Conservation (phyloP, 2,113 vertebrate genomes). For the Suncus etruscus region DNA sequence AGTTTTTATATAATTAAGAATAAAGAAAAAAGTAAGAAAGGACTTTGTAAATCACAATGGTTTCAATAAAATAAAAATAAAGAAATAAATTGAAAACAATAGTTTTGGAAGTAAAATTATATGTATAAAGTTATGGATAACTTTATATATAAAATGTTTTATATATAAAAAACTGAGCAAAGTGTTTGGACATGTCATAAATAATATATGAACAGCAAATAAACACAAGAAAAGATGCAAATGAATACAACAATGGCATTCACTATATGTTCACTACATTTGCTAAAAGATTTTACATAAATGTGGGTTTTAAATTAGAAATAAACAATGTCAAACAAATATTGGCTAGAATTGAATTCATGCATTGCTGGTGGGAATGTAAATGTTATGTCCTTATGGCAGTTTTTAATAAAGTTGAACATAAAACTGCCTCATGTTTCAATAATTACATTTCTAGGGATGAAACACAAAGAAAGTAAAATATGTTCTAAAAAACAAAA, state of each 20-base stretch:
- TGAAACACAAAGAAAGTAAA: conserved; percentile 34
- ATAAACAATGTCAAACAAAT: conserved; percentile 15
- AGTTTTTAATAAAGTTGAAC: conserved; percentile 65
- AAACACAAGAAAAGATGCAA: conserved; percentile 37
- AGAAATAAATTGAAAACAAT: too few species aligned
- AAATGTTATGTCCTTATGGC: conserved; percentile 19
- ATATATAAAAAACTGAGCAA: conserved; percentile 34
- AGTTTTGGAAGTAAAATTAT: too few species aligned
- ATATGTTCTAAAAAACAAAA: conserved; percentile 18
- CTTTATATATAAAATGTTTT: too few species aligned
- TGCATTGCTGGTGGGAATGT: background rate
- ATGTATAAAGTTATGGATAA: too few species aligned
- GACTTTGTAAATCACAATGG: too few species aligned
- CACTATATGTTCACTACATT: background rate
- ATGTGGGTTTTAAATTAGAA: conserved; percentile 23
- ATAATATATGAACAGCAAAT: background rate
- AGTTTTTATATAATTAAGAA: too few species aligned
- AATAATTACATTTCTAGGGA: conserved; percentile 27
- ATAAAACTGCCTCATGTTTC: conserved; percentile 26
- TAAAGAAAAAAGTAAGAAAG: too few species aligned
- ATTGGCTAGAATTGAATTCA: conserved; percentile 26
- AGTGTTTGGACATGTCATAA: conserved; percentile 17
- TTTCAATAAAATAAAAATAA: too few species aligned
- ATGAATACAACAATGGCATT: conserved; percentile 21
- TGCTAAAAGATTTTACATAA: conserved; percentile 9